Percentiles rank a stretch among this genome's conserved stretches.
These are phyloP conservation scores for Myotis planiceps DNA, from an alignment of 2,797 vertebrate genomes.

Conservation along the genomic window DNA sequence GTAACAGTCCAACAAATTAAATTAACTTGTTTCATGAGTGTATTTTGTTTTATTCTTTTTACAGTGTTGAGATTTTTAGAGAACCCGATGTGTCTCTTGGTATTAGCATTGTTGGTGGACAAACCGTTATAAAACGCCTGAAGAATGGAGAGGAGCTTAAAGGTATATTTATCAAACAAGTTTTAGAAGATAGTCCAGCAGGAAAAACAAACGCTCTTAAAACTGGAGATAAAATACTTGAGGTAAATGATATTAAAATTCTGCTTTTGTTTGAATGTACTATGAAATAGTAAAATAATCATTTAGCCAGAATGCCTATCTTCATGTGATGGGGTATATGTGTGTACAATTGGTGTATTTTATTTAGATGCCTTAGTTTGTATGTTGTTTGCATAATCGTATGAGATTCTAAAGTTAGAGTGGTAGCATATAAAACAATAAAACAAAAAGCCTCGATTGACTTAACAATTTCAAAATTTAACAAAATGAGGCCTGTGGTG, in stretches of 20 bases:
- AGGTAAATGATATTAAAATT: constrained; percentile 91
- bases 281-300: background rate
- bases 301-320: background rate
- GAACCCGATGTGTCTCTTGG: constrained; percentile 93
- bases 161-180: constrained; percentile 99
- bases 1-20: background rate
- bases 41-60: background rate
- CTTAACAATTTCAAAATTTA: background rate
- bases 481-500: background rate
- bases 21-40: background rate
- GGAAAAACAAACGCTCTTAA: constrained; percentile 91
- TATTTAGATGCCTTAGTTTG: background rate
- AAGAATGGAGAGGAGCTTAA: constrained; percentile 97
- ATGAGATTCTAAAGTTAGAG: background rate
- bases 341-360: background rate
- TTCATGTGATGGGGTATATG: background rate
- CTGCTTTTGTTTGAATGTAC: background rate
- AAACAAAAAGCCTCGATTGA: background rate
- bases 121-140: constrained; percentile 94
- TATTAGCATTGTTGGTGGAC: constrained; percentile 97
- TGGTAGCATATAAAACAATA: background rate
- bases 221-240: constrained; percentile 98
- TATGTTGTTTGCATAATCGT: background rate
- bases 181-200: constrained; percentile 93
- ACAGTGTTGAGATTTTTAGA: constrained; percentile 94